Conservation (phyloP, 2,797 vertebrate species). For the Oreochromis grahami region DNA sequence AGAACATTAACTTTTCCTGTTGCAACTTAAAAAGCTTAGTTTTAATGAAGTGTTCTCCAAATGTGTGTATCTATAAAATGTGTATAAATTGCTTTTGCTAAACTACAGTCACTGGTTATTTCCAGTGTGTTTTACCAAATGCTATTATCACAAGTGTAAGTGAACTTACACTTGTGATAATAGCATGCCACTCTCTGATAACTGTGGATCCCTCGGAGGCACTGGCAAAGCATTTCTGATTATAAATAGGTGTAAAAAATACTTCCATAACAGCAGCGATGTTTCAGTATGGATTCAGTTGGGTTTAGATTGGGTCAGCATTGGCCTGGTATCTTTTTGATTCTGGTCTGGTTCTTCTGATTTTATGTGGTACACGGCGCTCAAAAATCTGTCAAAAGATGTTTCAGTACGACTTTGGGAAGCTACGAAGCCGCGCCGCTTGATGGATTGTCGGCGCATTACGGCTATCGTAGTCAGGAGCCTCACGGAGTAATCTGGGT, state of each 20-base stretch:
- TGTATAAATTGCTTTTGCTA: no score
- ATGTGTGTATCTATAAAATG: neutral
- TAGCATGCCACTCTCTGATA: neutral
- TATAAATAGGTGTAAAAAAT: neutral
- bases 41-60: no score
- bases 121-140: neutral
- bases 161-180: neutral
- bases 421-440: no score
- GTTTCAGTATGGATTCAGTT: neutral
- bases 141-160: neutral
- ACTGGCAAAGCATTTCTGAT: no score
- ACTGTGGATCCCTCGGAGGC: neutral
- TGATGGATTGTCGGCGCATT: no score
- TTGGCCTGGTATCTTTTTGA: neutral
- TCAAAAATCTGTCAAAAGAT: no score
- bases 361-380: no score
- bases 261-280: neutral
- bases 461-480: no score
- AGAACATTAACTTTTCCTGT: neutral
- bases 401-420: no score
- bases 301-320: neutral
- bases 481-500: no score
- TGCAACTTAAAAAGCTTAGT: neutral
- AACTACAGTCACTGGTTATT: slow-evolving; percentile 8
- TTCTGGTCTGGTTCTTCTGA: no score